Evolutionary conservation across 2,888 invertebrate genomes (phyloP).

Genomic region (Calliphora vomitoria): DNA sequence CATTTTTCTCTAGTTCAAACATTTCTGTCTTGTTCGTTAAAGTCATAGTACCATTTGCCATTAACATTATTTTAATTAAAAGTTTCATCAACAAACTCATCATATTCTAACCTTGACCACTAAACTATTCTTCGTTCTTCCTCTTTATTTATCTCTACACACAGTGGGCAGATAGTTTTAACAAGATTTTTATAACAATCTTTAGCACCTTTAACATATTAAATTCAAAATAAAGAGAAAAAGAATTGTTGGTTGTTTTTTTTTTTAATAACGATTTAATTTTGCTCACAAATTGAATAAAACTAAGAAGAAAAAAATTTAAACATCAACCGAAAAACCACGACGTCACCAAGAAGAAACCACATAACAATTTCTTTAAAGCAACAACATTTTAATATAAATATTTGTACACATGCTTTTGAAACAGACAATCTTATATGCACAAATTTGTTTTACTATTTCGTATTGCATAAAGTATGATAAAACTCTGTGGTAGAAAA

Average conservation of each 20-base stretch:
- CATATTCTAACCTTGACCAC: conserved; percentile 2
- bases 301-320: background rate
- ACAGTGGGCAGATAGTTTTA: background rate
- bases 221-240: background rate
- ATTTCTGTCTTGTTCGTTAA: background rate
- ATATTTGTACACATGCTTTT: background rate
- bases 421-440: background rate
- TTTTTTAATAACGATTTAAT: background rate
- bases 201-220: background rate
- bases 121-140: background rate
- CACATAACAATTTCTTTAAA: conserved; percentile 20
- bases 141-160: background rate
- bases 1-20: background rate
- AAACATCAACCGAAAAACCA: background rate
- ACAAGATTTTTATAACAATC: conserved; percentile 5
- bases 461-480: background rate
- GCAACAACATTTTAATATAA: background rate
- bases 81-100: background rate
- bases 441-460: background rate
- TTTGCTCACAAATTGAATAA: background rate
- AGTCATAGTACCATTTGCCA: background rate
- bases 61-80: conserved; percentile 23
- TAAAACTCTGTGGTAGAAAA: conserved; percentile 19
- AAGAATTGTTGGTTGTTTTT: background rate
- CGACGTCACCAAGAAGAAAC: conserved; percentile 8